Evolutionary conservation across 2,888 invertebrate species (phyloP).

Genomic region (Sarcophaga rosellei): DNA sequence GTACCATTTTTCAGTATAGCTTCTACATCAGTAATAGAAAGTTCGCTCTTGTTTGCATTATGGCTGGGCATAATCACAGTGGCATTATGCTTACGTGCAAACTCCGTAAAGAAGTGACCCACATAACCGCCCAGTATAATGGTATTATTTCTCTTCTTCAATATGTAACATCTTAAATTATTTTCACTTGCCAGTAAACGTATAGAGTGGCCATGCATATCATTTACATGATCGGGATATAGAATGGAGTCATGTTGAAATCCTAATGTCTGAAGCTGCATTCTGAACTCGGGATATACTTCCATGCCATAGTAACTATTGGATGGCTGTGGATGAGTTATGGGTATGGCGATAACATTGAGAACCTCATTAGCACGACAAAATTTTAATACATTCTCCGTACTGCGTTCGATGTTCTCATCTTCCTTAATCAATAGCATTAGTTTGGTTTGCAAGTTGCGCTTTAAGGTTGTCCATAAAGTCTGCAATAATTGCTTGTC

Average conservation of each 20-base stretch:
- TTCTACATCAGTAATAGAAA: constrained; percentile 4
- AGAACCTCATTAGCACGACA: constrained; percentile 15
- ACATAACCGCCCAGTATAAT: constrained; percentile 50
- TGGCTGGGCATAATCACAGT: constrained; percentile 35
- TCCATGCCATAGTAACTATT: background rate
- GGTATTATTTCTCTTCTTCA: constrained; percentile 4
- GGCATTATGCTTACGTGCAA: constrained; percentile 63
- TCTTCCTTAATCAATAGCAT: background rate
- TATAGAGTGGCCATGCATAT: constrained; percentile 61
- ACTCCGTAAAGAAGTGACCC: constrained; percentile 44
- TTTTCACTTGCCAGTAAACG: constrained; percentile 31
- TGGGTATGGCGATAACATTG: constrained; percentile 29
- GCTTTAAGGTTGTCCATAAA: constrained; percentile 34
- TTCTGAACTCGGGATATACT: constrained; percentile 5
- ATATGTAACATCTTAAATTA: constrained; percentile 59
- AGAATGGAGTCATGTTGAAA: background rate
- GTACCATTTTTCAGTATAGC: constrained; percentile 37
- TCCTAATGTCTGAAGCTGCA: background rate
- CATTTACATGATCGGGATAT: constrained; percentile 51
- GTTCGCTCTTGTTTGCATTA: background rate
- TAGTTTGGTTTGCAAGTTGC: constrained; percentile 16
- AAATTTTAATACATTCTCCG: constrained; percentile 19
- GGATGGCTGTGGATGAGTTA: background rate
- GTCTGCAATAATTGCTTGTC: constrained; percentile 22
- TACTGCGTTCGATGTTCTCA: background rate